Evolutionary conservation across 2,888 invertebrate genomes (phyloP).

Genomic region (Heteromurus nitidus): DNA sequence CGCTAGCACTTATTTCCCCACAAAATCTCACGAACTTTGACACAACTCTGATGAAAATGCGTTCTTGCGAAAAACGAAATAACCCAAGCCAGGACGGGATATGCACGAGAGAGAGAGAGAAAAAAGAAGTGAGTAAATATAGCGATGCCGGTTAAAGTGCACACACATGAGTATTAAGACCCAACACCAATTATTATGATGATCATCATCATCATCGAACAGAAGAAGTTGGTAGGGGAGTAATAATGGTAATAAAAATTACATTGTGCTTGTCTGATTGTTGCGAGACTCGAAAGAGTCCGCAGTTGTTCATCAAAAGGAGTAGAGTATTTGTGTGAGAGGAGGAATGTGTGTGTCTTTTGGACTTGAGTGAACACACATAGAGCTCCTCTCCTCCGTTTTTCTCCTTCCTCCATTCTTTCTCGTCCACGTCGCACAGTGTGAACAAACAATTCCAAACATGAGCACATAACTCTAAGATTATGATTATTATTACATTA

Average conservation of each 20-base stretch:
- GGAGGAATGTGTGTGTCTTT: too few species aligned
- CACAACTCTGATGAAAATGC: not conserved
- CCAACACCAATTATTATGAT: conserved; percentile 1
- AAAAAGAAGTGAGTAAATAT: too few species aligned
- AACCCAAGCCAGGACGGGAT: too few species aligned
- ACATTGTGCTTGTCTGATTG: not conserved
- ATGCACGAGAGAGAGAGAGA: too few species aligned
- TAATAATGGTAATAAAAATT: conserved; percentile 14
- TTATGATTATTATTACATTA: conserved; percentile 26
- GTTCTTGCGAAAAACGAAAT: conserved; percentile 1
- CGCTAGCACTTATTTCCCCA: not conserved
- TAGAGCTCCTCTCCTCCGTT: too few species aligned
- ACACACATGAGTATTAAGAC: too few species aligned
- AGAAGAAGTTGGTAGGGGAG: not conserved
- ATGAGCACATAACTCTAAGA: conserved; percentile 21
- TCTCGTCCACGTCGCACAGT: not conserved
- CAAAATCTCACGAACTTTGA: conserved; percentile 3
- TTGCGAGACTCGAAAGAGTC: too few species aligned
- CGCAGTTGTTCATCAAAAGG: too few species aligned
- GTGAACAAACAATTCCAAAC: conserved; percentile 42
- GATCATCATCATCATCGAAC: not conserved
- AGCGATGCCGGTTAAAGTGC: too few species aligned
- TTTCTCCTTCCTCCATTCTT: not conserved
- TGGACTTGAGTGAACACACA: too few species aligned
- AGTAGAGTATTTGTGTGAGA: too few species aligned